A percentile compares a stretch with the other conserved stretches of the same genome.
These are phyloP conservation scores for Ciconia maguari DNA, from an alignment of 2,113 vertebrate genomes.

Conservation along the genomic window DNA sequence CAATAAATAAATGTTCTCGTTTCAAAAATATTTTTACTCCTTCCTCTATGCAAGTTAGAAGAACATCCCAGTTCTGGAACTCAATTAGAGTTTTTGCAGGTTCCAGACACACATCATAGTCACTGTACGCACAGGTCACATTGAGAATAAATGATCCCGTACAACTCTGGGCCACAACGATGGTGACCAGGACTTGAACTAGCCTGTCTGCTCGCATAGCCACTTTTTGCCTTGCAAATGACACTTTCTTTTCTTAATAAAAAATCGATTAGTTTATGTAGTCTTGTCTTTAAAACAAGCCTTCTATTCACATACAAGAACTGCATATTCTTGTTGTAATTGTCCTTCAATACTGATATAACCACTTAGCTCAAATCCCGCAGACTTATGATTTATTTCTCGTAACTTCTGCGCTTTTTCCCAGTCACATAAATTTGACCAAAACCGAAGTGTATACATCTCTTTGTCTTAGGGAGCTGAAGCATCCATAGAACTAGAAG, in stretches of 20 bases:
- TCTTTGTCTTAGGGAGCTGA: slow-evolving; percentile 88
- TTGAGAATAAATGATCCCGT: slow-evolving; percentile 89
- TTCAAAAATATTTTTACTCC: slow-evolving; percentile 87
- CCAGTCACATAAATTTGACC: slow-evolving; percentile 87
- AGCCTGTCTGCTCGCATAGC: slow-evolving; percentile 38
- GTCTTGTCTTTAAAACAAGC: slow-evolving; percentile 88
- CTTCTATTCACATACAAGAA: slow-evolving; percentile 91
- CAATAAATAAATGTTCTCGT: slow-evolving; percentile 82
- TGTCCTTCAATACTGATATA: slow-evolving; percentile 88
- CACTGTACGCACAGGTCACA: slow-evolving; percentile 82
- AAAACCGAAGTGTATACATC: slow-evolving; percentile 85
- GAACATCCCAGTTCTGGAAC: slow-evolving; percentile 89
- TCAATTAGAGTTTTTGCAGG: slow-evolving; percentile 94
- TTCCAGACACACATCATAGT: slow-evolving; percentile 93
- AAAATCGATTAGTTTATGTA: slow-evolving; percentile 90
- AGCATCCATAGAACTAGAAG: slow-evolving; percentile 85
- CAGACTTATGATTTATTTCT: slow-evolving; percentile 78
- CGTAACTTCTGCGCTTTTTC: slow-evolving; percentile 84
- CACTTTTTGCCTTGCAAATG: slow-evolving; percentile 76
- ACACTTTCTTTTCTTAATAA: slow-evolving; percentile 84
- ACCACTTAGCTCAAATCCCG: slow-evolving; percentile 83
- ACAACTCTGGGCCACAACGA: slow-evolving; percentile 78
- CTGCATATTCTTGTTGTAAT: slow-evolving; percentile 92
- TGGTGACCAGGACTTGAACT: slow-evolving; percentile 75
- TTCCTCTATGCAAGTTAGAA: slow-evolving; percentile 85